These are phyloP conservation scores for Stegodyphus dumicola DNA, from an alignment of 1,140 invertebrate species.

Conservation along the genomic window DNA sequence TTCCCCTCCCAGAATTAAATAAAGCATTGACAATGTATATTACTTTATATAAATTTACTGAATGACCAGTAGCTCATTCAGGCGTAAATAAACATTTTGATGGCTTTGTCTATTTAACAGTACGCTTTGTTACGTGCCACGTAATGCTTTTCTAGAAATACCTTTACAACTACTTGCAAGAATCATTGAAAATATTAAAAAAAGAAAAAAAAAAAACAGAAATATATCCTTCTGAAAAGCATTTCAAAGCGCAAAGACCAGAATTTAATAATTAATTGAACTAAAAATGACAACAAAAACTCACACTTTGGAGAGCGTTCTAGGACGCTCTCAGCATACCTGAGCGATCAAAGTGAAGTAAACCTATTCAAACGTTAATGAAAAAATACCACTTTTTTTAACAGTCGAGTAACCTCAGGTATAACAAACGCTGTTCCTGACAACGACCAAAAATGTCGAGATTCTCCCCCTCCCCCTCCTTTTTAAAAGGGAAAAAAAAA, in stretches of 20 bases:
- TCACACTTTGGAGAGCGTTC: constrained; percentile 10
- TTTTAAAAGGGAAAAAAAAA: neutral
- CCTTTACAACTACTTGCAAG: no score
- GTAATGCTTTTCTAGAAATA: no score
- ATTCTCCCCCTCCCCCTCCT: neutral
- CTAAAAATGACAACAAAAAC: constrained; percentile 51
- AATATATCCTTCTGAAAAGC: no score
- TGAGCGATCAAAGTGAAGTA: constrained; percentile 50
- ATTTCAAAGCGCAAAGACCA: neutral
- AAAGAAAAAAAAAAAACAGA: no score
- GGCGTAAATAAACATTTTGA: no score
- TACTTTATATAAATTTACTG: no score
- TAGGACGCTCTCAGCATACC: constrained; percentile 28
- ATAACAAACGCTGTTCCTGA: constrained; percentile 9
- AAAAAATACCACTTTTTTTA: constrained; percentile 14
- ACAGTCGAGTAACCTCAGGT: neutral
- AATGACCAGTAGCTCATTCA: no score
- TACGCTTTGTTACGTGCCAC: no score
- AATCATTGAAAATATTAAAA: no score
- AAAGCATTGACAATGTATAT: no score
- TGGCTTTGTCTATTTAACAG: no score
- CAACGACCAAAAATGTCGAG: constrained; percentile 45
- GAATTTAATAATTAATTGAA: constrained; percentile 53
- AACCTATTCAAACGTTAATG: constrained; percentile 44
- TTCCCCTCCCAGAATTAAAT: no score